Evolutionary conservation across 2,797 vertebrate species (phyloP).

Genomic region (Rhinoraja longicauda): DNA sequence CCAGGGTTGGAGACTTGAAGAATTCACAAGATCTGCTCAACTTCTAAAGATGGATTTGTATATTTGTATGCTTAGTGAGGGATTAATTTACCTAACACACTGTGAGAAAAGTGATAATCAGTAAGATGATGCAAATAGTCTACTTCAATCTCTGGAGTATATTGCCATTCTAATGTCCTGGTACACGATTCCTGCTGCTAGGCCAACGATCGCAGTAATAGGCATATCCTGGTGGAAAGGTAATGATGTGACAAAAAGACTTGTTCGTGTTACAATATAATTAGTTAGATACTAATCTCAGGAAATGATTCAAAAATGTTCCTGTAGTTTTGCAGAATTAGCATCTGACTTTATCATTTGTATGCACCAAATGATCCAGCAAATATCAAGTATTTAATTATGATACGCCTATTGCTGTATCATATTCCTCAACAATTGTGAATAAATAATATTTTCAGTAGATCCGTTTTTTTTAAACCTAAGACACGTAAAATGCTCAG

Average conservation of each 20-base stretch:
- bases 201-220: conserved; percentile 13
- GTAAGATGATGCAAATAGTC: neutral
- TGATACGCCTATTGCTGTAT: neutral
- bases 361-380: neutral
- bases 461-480: neutral
- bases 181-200: neutral
- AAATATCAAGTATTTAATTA: neutral
- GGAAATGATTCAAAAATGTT: neutral
- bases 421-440: neutral
- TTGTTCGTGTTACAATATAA: neutral
- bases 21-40: neutral
- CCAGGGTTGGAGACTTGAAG: neutral
- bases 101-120: neutral
- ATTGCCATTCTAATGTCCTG: neutral
- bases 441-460: neutral
- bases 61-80: neutral
- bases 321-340: neutral
- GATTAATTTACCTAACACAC: neutral
- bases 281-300: neutral
- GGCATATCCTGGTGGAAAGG: neutral
- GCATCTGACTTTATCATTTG: neutral
- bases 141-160: neutral
- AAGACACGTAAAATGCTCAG: neutral
- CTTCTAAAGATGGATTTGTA: neutral
- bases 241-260: neutral